Percentiles rank a stretch among this genome's conserved stretches.
These are phyloP conservation scores for Anastrepha obliqua DNA, from an alignment of 1,140 invertebrate species.

Conservation along the genomic window DNA sequence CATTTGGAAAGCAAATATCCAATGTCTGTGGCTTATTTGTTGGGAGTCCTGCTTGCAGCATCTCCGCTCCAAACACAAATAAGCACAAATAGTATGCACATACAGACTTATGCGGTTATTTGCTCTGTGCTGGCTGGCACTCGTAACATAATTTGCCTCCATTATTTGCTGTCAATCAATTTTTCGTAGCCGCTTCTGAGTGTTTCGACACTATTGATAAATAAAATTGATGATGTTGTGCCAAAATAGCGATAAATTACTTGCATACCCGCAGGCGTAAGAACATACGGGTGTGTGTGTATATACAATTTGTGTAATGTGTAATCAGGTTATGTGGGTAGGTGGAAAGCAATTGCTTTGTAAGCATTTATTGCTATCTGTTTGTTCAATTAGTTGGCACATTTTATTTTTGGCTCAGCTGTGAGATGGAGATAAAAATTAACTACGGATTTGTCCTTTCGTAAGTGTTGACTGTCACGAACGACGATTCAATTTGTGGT, in stretches of 20 bases:
- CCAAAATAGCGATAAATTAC: constrained; percentile 28
- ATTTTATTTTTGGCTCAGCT: too few species aligned
- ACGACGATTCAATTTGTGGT: too few species aligned
- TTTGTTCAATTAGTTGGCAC: too few species aligned
- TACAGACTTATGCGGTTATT: background rate
- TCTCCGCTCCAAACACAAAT: background rate
- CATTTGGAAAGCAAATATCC: background rate
- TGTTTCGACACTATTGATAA: constrained; percentile 44
- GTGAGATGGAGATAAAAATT: too few species aligned
- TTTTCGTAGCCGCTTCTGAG: constrained; percentile 26
- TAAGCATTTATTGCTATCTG: background rate
- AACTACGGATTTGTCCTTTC: too few species aligned
- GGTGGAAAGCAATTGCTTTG: background rate
- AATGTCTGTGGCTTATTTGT: constrained; percentile 22
- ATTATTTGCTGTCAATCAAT: constrained; percentile 47
- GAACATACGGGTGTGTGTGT: background rate
- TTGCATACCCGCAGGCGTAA: background rate
- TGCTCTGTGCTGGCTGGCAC: background rate
- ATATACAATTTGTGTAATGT: too few species aligned
- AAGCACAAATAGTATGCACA: background rate
- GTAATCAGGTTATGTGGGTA: background rate
- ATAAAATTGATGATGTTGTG: constrained; percentile 26
- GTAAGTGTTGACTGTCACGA: too few species aligned
- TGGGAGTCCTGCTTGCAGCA: background rate
- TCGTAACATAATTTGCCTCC: constrained; percentile 30